Percentiles rank a stretch among this genome's conserved stretches.
Evolutionary conservation across 2,888 invertebrate species (phyloP).

Genomic region (Halictus quadricinctus): DNA sequence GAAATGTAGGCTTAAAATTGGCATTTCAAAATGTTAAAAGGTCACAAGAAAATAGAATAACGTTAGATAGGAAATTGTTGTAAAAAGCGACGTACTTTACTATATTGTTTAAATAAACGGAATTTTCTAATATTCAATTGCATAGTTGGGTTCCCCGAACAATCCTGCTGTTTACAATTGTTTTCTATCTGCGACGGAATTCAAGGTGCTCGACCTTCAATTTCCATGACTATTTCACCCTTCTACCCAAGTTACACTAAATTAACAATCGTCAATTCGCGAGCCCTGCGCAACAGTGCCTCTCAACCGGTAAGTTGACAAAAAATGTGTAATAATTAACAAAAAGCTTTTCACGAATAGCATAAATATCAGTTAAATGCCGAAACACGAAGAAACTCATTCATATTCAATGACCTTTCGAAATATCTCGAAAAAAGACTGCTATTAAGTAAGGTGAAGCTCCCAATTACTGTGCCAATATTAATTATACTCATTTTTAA

Average conservation of each 20-base stretch:
- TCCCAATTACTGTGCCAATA: no score
- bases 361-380: background rate
- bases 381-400: background rate
- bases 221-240: background rate
- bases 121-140: background rate
- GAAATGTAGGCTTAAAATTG: no score
- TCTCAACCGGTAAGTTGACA: background rate
- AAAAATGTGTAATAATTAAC: background rate
- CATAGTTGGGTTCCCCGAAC: background rate
- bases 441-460: background rate
- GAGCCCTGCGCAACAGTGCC: background rate
- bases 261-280: background rate
- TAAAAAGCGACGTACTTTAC: background rate
- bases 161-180: background rate
- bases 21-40: no score
- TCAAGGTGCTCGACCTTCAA: background rate
- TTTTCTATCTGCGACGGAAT: background rate
- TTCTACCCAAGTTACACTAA: background rate
- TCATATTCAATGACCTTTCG: background rate
- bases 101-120: background rate
- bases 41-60: background rate
- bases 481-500: no score
- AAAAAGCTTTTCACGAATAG: background rate
- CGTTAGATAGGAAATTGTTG: background rate
- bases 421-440: background rate